Conservation (phyloP, 1,140 invertebrate species). For the Triops cancriformis region DNA sequence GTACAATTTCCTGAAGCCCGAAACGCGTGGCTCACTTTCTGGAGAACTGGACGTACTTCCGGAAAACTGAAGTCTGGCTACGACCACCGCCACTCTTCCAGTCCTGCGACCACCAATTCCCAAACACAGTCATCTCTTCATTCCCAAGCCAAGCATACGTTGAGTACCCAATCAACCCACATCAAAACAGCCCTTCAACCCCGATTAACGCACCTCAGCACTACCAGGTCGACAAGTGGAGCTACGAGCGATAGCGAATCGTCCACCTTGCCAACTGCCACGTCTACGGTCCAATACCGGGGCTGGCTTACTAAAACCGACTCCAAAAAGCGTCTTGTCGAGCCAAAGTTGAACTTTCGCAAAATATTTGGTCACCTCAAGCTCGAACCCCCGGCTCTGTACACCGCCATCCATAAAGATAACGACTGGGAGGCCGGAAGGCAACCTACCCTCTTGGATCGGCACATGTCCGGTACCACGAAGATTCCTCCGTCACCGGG, state of each 20-base stretch:
- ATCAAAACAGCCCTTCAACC: not conserved
- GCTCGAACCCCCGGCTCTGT: slow-evolving; percentile 21
- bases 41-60: slow-evolving; percentile 39
- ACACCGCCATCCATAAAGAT: not conserved
- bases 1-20: slow-evolving; percentile 45
- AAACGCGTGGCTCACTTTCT: slow-evolving; percentile 41
- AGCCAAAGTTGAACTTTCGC: slow-evolving; percentile 5
- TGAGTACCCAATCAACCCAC: slow-evolving; percentile 8
- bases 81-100: slow-evolving; percentile 20
- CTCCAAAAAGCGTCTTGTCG: slow-evolving; percentile 7
- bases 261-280: not conserved
- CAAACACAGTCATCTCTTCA: slow-evolving; percentile 1
- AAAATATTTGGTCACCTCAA: slow-evolving; percentile 24
- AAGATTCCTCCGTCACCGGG: slow-evolving; percentile 24
- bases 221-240: not conserved
- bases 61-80: slow-evolving; percentile 25
- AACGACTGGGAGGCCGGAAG: slow-evolving; percentile 9
- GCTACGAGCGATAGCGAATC: not conserved
- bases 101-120: slow-evolving; percentile 25
- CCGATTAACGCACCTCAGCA: not conserved
- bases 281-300: slow-evolving; percentile 1
- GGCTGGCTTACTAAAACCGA: slow-evolving; percentile 14
- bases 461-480: slow-evolving; percentile 23
- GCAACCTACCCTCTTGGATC: slow-evolving; percentile 20
- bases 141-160: slow-evolving; percentile 1